Evolutionary conservation across 2,888 invertebrate genomes (phyloP).

Genomic region (Watsonalla binaria): DNA sequence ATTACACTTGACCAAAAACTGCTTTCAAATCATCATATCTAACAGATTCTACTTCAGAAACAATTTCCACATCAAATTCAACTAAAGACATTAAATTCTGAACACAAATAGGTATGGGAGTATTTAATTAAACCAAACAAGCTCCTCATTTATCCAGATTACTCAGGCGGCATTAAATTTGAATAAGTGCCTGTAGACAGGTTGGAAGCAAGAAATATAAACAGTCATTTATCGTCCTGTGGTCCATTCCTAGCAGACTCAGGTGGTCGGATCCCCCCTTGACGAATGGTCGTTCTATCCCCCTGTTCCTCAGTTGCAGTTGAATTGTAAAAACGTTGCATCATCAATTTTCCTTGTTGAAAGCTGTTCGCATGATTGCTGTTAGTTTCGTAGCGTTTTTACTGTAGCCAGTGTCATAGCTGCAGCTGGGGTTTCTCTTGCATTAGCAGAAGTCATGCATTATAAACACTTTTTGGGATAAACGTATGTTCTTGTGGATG

Average conservation of each 20-base stretch:
- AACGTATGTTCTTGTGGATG: too few relatives aligned
- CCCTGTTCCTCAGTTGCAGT: constrained; percentile 7
- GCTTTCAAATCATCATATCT: too few relatives aligned
- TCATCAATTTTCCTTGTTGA: background rate
- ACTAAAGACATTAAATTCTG: too few relatives aligned
- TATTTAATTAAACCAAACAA: background rate
- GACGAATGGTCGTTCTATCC: constrained; percentile 61
- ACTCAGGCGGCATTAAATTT: constrained; percentile 39
- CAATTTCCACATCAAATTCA: too few relatives aligned
- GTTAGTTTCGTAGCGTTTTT: too few relatives aligned
- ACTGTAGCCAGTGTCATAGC: too few relatives aligned
- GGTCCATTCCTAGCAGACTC: constrained; percentile 40
- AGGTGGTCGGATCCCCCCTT: constrained; percentile 14
- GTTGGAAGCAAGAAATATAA: constrained; percentile 54
- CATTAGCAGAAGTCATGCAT: too few relatives aligned
- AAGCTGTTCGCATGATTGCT: too few relatives aligned
- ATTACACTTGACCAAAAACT: too few relatives aligned
- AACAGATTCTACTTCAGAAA: too few relatives aligned
- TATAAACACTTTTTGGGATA: too few relatives aligned
- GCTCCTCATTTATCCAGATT: constrained; percentile 3
- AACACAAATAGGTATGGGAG: background rate
- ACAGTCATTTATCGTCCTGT: constrained; percentile 65
- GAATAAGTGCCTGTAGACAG: constrained; percentile 58
- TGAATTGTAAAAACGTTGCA: constrained; percentile 3
- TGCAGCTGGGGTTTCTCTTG: too few relatives aligned